Evolutionary conservation across 2,888 invertebrate species (phyloP).

Genomic region (Eueremaeus valkanovi): DNA sequence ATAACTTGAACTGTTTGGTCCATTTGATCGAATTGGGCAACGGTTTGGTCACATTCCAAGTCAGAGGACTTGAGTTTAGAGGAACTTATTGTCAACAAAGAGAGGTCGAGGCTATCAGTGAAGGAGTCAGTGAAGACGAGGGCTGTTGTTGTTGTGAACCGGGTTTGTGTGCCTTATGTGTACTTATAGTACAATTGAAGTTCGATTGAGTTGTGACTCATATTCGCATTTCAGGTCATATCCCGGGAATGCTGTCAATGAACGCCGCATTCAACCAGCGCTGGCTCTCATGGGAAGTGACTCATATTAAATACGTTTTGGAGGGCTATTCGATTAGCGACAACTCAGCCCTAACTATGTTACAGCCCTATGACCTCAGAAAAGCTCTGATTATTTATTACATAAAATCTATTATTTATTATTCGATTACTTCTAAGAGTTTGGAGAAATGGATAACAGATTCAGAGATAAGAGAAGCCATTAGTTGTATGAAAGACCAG

Average conservation of each 20-base stretch:
- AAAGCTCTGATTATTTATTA: slow-evolving; percentile 96
- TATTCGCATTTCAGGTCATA: slow-evolving; percentile 60
- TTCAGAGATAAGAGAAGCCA: slow-evolving; percentile 70
- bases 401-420: slow-evolving; percentile 96
- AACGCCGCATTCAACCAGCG: slow-evolving; percentile 97
- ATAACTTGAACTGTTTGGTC: slow-evolving; percentile 95
- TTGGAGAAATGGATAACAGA: slow-evolving; percentile 84
- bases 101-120: slow-evolving; percentile 96
- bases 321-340: slow-evolving; percentile 98
- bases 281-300: slow-evolving; percentile 97
- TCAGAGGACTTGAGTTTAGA: slow-evolving; percentile 93
- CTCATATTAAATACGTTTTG: slow-evolving; percentile 91
- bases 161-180: slow-evolving; percentile 51
- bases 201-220: no score
- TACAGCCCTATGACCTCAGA: slow-evolving; percentile 95
- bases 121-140: slow-evolving; percentile 92
- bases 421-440: slow-evolving; percentile 80
- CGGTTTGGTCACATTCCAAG: slow-evolving; percentile 94
- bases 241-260: slow-evolving; percentile 81
- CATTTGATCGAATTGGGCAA: slow-evolving; percentile 98
- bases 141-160: slow-evolving; percentile 89
- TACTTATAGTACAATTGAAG: neutral
- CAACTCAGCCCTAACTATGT: slow-evolving; percentile 92
- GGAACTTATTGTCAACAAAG: slow-evolving; percentile 99
- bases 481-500: slow-evolving; percentile 72